These are phyloP conservation scores for Entomobrya multifasciata DNA, from an alignment of 2,888 invertebrate genomes.

Conservation along the genomic window DNA sequence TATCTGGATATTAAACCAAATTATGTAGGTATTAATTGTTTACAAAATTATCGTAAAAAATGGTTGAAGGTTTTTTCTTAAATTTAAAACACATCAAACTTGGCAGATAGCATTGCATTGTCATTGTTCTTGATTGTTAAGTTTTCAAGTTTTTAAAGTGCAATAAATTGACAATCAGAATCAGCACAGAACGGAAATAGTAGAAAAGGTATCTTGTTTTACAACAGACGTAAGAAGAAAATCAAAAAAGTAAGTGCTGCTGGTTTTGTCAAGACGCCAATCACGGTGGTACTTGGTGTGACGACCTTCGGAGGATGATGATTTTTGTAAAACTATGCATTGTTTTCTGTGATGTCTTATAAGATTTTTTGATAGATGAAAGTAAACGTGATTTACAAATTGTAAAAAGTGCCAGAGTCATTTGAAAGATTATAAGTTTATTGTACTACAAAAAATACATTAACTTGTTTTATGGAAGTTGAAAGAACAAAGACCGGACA, in stretches of 20 bases:
- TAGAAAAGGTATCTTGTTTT: constrained; percentile 7
- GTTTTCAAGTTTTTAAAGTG: constrained; percentile 35
- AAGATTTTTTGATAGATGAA: not conserved
- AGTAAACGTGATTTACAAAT: not conserved
- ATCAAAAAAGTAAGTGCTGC: too few relatives aligned
- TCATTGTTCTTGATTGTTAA: constrained; percentile 4
- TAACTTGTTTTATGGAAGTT: not conserved
- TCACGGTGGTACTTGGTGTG: constrained; percentile 39
- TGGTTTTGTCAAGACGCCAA: constrained; percentile 25
- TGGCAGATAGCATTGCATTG: not conserved
- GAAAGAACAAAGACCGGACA: constrained; percentile 4
- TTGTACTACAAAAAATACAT: too few relatives aligned
- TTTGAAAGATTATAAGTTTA: too few relatives aligned
- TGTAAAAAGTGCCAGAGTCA: not conserved
- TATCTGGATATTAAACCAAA: not conserved
- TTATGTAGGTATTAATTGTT: not conserved
- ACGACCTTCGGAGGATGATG: constrained; percentile 54
- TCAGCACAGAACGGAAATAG: constrained; percentile 41
- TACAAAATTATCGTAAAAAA: too few relatives aligned
- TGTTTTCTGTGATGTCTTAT: constrained; percentile 4
- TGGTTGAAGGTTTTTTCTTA: not conserved
- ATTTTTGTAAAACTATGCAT: not conserved
- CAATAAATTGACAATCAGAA: constrained; percentile 45
- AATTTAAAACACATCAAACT: not conserved
- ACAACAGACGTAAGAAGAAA: too few relatives aligned